A percentile compares a stretch with the other conserved stretches of the same genome.
These are phyloP conservation scores for Batillaria attramentaria DNA, from an alignment of 1,140 invertebrate species.

Conservation along the genomic window DNA sequence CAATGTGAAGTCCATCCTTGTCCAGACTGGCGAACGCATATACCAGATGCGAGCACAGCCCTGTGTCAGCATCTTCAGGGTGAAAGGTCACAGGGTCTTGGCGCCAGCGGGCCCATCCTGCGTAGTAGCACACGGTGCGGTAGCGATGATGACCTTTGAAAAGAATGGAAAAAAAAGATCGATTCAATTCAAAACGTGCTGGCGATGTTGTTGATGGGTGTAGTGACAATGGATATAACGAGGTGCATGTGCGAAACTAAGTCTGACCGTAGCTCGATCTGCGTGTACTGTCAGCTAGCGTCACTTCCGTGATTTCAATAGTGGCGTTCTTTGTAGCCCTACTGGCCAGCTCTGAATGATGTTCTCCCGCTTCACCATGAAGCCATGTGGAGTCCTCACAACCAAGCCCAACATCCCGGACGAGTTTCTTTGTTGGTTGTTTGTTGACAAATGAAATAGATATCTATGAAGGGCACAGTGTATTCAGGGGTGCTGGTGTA, in stretches of 20 bases:
- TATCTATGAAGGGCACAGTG: too few relatives aligned
- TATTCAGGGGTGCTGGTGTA: too few relatives aligned
- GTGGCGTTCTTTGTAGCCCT: too few relatives aligned
- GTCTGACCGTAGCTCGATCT: too few relatives aligned
- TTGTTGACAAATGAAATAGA: too few relatives aligned
- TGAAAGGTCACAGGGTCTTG: slow-evolving; percentile 72
- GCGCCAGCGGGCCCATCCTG: slow-evolving; percentile 67
- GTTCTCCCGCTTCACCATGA: too few relatives aligned
- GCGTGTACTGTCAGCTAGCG: too few relatives aligned
- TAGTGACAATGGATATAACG: neutral
- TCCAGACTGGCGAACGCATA: slow-evolving; percentile 82
- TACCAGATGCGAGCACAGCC: slow-evolving; percentile 85
- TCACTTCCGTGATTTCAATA: too few relatives aligned
- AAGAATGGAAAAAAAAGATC: neutral
- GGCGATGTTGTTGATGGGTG: neutral
- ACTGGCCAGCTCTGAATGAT: too few relatives aligned
- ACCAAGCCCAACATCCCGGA: too few relatives aligned
- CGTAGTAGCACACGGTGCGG: slow-evolving; percentile 63
- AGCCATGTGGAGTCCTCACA: too few relatives aligned
- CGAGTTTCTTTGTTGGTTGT: too few relatives aligned
- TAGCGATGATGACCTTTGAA: neutral
- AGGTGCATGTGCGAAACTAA: neutral
- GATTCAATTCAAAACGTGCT: neutral
- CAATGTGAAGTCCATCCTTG: neutral
- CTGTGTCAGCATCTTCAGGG: slow-evolving; percentile 79